phyloP scores from a whole-genome alignment of 2,113 vertebrate species.

The Coturnix japonica region DNA sequence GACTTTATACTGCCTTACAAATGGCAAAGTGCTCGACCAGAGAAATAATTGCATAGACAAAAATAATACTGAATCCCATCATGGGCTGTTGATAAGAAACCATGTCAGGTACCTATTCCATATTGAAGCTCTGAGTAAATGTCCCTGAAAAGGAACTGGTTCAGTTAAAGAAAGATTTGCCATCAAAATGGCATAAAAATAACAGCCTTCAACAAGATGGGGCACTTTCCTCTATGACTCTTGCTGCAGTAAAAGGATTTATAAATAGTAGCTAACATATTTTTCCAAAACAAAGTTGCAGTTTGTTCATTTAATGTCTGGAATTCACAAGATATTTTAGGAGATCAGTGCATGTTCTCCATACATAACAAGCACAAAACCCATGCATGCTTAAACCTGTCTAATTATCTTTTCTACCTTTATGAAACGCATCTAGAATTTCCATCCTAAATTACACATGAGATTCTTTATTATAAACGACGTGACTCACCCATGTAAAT shows the following conservation, averaged over 20 bases:
- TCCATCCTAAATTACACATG: constrained; percentile 21
- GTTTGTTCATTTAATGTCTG: background rate
- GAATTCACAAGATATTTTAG: background rate
- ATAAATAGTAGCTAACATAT: background rate
- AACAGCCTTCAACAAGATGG: background rate
- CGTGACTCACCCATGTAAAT: background rate
- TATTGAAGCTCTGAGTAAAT: background rate
- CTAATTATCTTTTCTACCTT: constrained; percentile 24
- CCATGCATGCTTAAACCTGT: background rate
- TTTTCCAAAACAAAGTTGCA: background rate
- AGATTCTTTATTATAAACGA: constrained; percentile 2
- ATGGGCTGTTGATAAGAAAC: background rate
- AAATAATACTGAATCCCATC: background rate
- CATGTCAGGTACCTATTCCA: background rate
- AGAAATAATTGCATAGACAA: background rate
- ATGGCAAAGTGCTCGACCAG: background rate
- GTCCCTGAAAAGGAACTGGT: background rate
- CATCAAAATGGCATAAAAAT: background rate
- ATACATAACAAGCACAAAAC: background rate
- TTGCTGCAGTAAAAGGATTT: background rate
- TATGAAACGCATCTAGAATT: constrained; percentile 10
- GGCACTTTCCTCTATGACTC: background rate
- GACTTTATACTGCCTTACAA: background rate
- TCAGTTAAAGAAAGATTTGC: background rate
- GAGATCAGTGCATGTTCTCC: background rate